Evolutionary conservation across 1,140 invertebrate species (phyloP).

Genomic region (Centruroides vittatus): DNA sequence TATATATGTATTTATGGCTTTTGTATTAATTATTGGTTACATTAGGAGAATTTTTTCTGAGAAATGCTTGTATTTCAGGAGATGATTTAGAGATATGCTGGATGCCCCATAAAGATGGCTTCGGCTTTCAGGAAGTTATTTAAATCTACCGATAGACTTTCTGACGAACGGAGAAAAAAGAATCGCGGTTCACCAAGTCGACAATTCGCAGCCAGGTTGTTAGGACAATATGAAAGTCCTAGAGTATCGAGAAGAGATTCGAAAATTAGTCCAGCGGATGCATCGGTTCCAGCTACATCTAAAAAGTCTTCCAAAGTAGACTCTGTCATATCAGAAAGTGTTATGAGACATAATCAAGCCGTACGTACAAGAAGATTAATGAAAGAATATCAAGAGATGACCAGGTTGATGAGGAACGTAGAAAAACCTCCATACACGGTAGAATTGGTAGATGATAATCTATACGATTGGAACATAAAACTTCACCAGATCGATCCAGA

Average conservation of each 20-base stretch:
- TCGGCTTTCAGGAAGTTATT: conserved; percentile 60
- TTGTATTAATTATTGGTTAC: too few species aligned
- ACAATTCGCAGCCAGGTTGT: conserved; percentile 34
- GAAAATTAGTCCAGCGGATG: conserved; percentile 44
- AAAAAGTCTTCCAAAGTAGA: background rate
- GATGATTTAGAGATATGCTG: too few species aligned
- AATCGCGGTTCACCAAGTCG: background rate
- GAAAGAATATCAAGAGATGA: conserved; percentile 83
- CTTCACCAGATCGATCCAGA: conserved; percentile 67
- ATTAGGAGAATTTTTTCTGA: too few species aligned
- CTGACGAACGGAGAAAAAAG: conserved; percentile 26
- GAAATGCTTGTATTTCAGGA: too few species aligned
- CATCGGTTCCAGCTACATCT: conserved; percentile 19
- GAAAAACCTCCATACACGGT: conserved; percentile 58
- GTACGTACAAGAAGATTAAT: conserved; percentile 65
- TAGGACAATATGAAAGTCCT: conserved; percentile 34
- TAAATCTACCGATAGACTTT: conserved; percentile 29
- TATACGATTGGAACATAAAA: conserved; percentile 87
- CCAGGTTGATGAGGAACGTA: conserved; percentile 40
- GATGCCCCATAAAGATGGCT: conserved; percentile 33
- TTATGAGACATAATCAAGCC: conserved; percentile 22
- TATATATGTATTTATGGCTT: too few species aligned
- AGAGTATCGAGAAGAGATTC: conserved; percentile 32
- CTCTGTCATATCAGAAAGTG: background rate
- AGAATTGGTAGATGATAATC: conserved; percentile 79